Percentiles rank a stretch among this genome's conserved stretches.
phyloP scores from a whole-genome alignment of 1,140 invertebrate species.

The Procambarus clarkii region DNA sequence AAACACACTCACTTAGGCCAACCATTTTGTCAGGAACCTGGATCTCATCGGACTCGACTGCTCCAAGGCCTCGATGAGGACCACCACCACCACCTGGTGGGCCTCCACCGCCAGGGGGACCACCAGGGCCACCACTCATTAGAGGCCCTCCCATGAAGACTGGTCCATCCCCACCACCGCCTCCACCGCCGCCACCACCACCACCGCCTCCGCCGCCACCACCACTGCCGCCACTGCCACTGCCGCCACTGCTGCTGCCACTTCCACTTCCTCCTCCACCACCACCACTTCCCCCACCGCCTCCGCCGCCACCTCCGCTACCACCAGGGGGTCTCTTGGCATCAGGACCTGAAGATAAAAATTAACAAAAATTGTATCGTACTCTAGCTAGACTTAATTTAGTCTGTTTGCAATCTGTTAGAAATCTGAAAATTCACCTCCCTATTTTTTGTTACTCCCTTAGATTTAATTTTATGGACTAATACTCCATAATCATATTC shows the following conservation, averaged over 20 bases:
- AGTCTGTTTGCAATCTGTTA: too few species aligned
- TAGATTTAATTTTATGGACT: too few species aligned
- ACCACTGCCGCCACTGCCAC: background rate
- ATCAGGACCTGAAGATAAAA: constrained; percentile 59
- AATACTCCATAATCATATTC: too few species aligned
- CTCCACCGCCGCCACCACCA: constrained; percentile 48
- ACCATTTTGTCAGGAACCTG: constrained; percentile 64
- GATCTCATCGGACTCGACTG: constrained; percentile 60
- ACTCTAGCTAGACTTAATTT: background rate
- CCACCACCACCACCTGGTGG: constrained; percentile 4
- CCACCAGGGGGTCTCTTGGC: constrained; percentile 63
- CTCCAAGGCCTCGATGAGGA: constrained; percentile 45
- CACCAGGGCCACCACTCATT: constrained; percentile 40
- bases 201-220: constrained; percentile 9
- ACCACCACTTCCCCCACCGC: constrained; percentile 25
- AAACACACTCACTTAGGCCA: constrained; percentile 51
- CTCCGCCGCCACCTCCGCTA: constrained; percentile 43
- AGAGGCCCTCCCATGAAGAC: constrained; percentile 42
- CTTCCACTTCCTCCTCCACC: constrained; percentile 19
- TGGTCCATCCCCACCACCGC: constrained; percentile 31
- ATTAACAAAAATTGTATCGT: background rate
- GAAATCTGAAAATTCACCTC: too few species aligned
- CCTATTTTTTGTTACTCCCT: too few species aligned
- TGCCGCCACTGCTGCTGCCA: background rate
- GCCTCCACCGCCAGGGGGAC: constrained; percentile 29